These are phyloP conservation scores for Macrotis lagotis DNA, from an alignment of 2,113 vertebrate genomes.

Conservation along the genomic window DNA sequence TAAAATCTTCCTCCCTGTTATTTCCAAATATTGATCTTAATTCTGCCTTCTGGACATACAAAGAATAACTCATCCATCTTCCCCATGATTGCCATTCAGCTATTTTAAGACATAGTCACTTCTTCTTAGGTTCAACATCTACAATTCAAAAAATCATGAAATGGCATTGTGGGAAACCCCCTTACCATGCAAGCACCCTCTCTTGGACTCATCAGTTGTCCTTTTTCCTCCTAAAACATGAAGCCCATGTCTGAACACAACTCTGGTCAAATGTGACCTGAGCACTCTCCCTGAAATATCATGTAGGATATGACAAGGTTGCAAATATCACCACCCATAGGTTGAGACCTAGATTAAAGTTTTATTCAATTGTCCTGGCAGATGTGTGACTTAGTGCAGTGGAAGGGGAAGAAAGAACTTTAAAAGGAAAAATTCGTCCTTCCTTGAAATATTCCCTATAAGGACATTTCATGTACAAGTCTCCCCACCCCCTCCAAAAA, in stretches of 20 bases:
- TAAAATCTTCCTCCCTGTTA: neutral
- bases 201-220: neutral
- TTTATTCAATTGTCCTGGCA: neutral
- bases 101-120: neutral
- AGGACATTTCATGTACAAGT: neutral
- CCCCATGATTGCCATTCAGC: neutral
- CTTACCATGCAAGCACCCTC: neutral
- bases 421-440: neutral
- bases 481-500: neutral
- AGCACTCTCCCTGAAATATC: neutral
- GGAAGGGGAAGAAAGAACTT: neutral
- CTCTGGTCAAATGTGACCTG: neutral
- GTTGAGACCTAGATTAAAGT: neutral
- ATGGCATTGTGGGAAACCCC: neutral
- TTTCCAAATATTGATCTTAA: neutral
- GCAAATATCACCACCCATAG: neutral
- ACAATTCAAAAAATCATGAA: neutral
- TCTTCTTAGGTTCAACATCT: neutral
- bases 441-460: neutral
- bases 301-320: neutral
- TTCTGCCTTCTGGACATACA: neutral
- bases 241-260: neutral
- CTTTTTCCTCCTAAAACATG: neutral
- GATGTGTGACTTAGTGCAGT: neutral
- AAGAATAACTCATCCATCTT: neutral